Conservation (phyloP, 1,140 invertebrate genomes). For the Ruditapes philippinarum region DNA sequence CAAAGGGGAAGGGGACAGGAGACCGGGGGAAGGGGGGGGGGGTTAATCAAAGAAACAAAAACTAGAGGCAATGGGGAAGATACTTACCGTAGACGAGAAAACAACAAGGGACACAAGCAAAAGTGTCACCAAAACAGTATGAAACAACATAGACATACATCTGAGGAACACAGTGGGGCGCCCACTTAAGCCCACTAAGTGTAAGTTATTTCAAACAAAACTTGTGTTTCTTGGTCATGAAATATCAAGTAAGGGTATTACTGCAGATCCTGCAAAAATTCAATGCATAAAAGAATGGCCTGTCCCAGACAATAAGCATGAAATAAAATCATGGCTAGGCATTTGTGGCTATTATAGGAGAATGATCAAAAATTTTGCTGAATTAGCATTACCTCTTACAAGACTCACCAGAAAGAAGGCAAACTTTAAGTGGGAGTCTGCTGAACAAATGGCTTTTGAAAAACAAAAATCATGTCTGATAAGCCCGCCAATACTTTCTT, state of each 20-base stretch:
- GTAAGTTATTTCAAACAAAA: conserved; percentile 23
- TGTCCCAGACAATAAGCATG: too few relatives aligned
- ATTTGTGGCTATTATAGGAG: conserved; percentile 65
- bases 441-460: too few relatives aligned
- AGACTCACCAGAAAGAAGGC: conserved; percentile 30
- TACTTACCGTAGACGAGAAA: too few relatives aligned
- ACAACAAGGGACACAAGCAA: too few relatives aligned
- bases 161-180: too few relatives aligned
- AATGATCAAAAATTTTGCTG: conserved; percentile 31
- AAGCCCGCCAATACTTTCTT: background rate
- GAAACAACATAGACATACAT: too few relatives aligned
- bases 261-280: conserved; percentile 81
- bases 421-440: conserved; percentile 32
- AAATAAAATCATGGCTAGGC: conserved; percentile 73
- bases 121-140: too few relatives aligned
- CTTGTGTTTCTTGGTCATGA: conserved; percentile 24
- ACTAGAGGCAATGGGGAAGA: too few relatives aligned
- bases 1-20: too few relatives aligned
- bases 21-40: too few relatives aligned
- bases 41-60: too few relatives aligned
- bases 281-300: conserved; percentile 79
- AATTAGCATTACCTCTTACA: conserved; percentile 20
- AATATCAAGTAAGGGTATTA: conserved; percentile 12
- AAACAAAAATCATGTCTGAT: background rate
- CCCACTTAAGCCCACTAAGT: background rate